These are phyloP conservation scores for Euzophera pinguis DNA, from an alignment of 2,888 invertebrate species.

Conservation along the genomic window DNA sequence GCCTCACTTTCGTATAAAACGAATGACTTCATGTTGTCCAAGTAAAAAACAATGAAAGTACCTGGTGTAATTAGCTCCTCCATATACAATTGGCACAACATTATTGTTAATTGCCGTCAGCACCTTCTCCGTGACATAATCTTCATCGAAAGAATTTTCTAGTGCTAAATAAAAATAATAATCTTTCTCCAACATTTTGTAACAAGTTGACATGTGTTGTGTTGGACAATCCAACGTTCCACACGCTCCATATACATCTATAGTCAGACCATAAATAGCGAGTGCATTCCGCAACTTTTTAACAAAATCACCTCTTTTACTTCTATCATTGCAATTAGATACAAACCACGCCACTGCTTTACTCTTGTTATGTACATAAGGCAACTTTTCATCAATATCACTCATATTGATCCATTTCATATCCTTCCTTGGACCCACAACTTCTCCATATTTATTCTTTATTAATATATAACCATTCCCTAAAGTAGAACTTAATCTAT, in stretches of 20 bases:
- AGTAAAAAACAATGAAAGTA: slow-evolving; percentile 19
- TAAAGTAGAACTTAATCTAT: slow-evolving; percentile 63
- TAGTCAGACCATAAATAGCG: slow-evolving; percentile 33
- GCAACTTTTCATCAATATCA: slow-evolving; percentile 32
- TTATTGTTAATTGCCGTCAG: slow-evolving; percentile 79
- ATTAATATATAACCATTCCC: slow-evolving; percentile 53
- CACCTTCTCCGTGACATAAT: slow-evolving; percentile 80
- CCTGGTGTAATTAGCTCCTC: slow-evolving; percentile 82
- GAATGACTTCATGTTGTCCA: no score
- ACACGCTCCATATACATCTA: slow-evolving; percentile 79
- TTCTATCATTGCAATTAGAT: slow-evolving; percentile 52
- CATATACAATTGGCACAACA: slow-evolving; percentile 84
- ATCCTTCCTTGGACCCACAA: slow-evolving; percentile 50
- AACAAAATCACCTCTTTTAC: slow-evolving; percentile 38
- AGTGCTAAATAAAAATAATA: slow-evolving; percentile 87
- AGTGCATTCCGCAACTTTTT: slow-evolving; percentile 40
- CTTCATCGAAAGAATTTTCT: slow-evolving; percentile 85
- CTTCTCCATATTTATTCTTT: slow-evolving; percentile 38
- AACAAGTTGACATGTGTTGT: slow-evolving; percentile 37
- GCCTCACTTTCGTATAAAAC: no score
- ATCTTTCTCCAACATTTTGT: slow-evolving; percentile 61
- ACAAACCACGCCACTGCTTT: slow-evolving; percentile 70
- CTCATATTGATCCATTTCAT: slow-evolving; percentile 39
- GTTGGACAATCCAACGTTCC: slow-evolving; percentile 52
- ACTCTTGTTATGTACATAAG: slow-evolving; percentile 44